Base-by-base conservation (phyloP, 1,140 invertebrate genomes). In the Brachionus rotundiformis region DNA sequence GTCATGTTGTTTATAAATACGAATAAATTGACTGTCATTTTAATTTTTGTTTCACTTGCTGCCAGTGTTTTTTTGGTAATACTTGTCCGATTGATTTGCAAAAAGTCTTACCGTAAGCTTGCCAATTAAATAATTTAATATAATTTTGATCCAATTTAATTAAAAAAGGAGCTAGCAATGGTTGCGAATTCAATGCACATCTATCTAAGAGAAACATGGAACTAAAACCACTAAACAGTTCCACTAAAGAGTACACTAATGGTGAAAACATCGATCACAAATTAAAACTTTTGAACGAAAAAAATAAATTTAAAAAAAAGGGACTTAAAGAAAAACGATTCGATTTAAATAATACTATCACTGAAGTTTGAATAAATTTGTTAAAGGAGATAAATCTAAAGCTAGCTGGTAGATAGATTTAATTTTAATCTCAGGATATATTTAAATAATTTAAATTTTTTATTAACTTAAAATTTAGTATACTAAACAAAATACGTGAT, bases 21-120 rank as follows among this genome's bases (percentile, higher is more conserved):
- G 16, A 23, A 73, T 44, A 73, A 73, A 31, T 16, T 73, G 41
- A 73, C 68, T n/a, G 41, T 73, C 2, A 73, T 73, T 44, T 44
- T 73, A 41, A 23, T 73, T 25, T 23, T 29, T 25, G 41, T 73
- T 44, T 44, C 19, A 25, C 8, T 44, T 3, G 8, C 19, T 44
- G 36, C 27, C 25, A 25, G 16, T 11, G 25, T 73, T 27, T 73
- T 73, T 44, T 44, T 39, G 3, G 8, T 41, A 13, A 44, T 73
- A 11, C 19, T 73, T 39, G 36, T 73, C 2, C 19, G 11, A 73
- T 25, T 73, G 13, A 25, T 73, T 23, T 44, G 36, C 11, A 73
- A 25, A 25, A 44, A 73, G 4, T 44, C 33, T 23, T 44, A 47
- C 8, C 0, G 68, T 73, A 44, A 73, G 36, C 44, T 19, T 31